These are phyloP conservation scores for Micropoecilia bifurca DNA, from an alignment of 2,797 vertebrate genomes.

Conservation along the genomic window DNA sequence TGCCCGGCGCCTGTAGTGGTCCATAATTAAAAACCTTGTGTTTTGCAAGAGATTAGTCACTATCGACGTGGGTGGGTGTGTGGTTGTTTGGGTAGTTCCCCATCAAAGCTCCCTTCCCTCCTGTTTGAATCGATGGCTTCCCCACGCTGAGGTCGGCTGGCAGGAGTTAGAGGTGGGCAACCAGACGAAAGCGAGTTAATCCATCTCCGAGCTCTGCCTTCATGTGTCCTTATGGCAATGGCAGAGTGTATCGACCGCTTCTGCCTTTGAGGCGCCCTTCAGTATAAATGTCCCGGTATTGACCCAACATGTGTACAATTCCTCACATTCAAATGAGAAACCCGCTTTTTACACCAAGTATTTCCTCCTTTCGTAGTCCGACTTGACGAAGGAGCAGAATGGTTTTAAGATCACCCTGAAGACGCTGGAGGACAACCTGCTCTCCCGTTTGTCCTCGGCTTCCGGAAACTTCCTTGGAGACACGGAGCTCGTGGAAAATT, in stretches of 20 bases:
- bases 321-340: constrained; percentile 22
- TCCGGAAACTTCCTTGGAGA: constrained; percentile 95
- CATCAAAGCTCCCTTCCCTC: constrained; percentile 47
- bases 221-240: constrained; percentile 53
- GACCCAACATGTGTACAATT: constrained; percentile 44
- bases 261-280: constrained; percentile 66
- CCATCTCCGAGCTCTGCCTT: constrained; percentile 52
- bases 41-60: constrained; percentile 14
- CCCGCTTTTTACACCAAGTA: not conserved
- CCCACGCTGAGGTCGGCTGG: constrained; percentile 38
- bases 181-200: constrained; percentile 67
- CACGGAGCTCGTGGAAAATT: constrained; percentile 90
- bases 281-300: constrained; percentile 41
- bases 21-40: constrained; percentile 31
- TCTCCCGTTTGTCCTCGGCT: constrained; percentile 91
- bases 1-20: not conserved
- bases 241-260: constrained; percentile 70
- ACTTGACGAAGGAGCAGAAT: constrained; percentile 94
- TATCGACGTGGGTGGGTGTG: not conserved
- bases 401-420: constrained; percentile 98
- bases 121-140: constrained; percentile 37
- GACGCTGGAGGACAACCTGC: constrained; percentile 91
- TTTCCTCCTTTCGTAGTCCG: constrained; percentile 79
- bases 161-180: constrained; percentile 65
- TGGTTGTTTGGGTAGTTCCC: constrained; percentile 19